A percentile compares a stretch with the other conserved stretches of the same genome.
Conservation (phyloP, 2,113 vertebrate genomes). For the Bufo bufo region DNA sequence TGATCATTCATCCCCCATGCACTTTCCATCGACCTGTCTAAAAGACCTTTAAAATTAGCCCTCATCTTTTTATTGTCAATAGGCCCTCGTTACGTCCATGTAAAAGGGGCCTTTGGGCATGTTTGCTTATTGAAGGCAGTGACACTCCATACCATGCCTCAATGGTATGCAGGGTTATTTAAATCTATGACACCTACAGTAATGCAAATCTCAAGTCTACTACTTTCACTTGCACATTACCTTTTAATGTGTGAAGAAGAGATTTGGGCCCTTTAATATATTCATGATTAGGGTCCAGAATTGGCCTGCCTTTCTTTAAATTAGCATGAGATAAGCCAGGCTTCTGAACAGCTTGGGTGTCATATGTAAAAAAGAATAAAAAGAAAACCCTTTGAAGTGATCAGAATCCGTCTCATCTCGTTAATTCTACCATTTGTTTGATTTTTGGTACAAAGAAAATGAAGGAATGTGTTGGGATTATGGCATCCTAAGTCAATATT, state of each 20-base stretch:
- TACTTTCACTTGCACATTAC: neutral
- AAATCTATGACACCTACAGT: neutral
- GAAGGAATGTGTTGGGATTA: conserved; percentile 96
- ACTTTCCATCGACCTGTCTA: too few relatives aligned
- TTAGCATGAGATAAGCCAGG: conserved; percentile 82
- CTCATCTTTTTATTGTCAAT: too few relatives aligned
- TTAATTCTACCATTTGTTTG: conserved; percentile 87
- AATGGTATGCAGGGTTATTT: neutral
- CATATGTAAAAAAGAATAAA: conserved; percentile 75
- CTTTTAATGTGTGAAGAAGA: conserved; percentile 10
- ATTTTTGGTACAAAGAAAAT: conserved; percentile 92
- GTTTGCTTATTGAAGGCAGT: too few relatives aligned
- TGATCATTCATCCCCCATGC: too few relatives aligned
- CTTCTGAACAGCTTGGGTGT: conserved; percentile 76
- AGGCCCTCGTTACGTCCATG: too few relatives aligned
- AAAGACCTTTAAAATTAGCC: too few relatives aligned
- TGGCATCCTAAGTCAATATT: conserved; percentile 99
- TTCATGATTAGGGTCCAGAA: conserved; percentile 53
- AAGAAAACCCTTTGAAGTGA: conserved; percentile 76
- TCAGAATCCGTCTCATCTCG: conserved; percentile 77
- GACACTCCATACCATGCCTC: neutral
- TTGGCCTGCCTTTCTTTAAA: conserved; percentile 58
- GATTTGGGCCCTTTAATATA: conserved; percentile 41
- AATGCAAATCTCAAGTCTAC: neutral
- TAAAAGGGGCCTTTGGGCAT: too few relatives aligned